Conservation (phyloP, 2,797 vertebrate genomes). For the Chelon auratus region DNA sequence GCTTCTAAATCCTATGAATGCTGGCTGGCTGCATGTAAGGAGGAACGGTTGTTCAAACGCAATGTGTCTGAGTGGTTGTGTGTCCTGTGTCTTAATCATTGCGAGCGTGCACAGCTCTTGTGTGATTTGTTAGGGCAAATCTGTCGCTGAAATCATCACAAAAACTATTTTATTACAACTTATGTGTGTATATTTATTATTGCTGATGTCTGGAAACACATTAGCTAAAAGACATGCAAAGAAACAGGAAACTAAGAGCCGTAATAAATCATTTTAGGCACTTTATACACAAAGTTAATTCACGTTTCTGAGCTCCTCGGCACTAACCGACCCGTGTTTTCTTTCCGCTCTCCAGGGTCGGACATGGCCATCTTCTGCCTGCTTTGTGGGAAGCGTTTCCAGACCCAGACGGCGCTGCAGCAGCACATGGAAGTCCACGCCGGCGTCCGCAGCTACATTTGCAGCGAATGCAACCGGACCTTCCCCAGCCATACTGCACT, state of each 20-base stretch:
- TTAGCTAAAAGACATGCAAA: neutral
- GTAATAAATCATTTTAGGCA: neutral
- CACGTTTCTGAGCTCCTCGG: neutral
- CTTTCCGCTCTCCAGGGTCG: constrained; percentile 79
- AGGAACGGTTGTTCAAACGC: constrained; percentile 11
- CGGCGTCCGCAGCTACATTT: constrained; percentile 95
- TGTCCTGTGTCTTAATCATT: constrained; percentile 19
- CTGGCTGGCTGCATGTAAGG: constrained; percentile 26
- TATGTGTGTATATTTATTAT: neutral
- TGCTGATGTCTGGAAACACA: neutral
- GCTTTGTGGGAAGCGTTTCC: constrained; percentile 95
- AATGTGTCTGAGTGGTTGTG: constrained; percentile 18
- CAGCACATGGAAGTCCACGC: constrained; percentile 98
- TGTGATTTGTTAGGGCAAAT: neutral
- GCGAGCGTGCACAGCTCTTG: neutral
- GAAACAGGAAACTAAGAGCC: fast-evolving
- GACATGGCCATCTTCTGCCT: constrained; percentile 97
- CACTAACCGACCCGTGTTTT: neutral
- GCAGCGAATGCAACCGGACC: constrained; percentile 96
- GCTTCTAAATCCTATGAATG: constrained; percentile 67
- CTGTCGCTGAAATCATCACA: neutral
- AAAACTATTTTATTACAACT: neutral
- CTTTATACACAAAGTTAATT: neutral
- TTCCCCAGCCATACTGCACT: constrained; percentile 97
- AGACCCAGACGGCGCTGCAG: constrained; percentile 93